phyloP scores from a whole-genome alignment of 2,888 invertebrate genomes.

The Gerris lacustris region DNA sequence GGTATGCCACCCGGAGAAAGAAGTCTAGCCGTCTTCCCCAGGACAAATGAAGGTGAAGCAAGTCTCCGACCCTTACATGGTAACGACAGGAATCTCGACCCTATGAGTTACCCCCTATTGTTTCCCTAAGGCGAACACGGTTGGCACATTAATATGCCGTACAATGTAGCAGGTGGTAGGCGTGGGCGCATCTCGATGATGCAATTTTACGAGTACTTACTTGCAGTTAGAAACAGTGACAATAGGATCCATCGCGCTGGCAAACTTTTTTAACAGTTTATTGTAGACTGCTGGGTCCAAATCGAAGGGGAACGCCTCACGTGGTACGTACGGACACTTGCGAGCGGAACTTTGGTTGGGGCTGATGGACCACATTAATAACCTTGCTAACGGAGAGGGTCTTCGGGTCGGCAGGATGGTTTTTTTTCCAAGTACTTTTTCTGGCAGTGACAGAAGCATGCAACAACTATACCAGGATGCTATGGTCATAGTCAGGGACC shows the following conservation, averaged over 20 bases:
- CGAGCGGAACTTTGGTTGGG: background rate
- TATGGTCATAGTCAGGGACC: background rate
- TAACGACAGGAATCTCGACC: background rate
- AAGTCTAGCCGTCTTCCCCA: background rate
- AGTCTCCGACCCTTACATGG: background rate
- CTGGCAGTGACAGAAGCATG: background rate
- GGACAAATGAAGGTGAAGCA: background rate
- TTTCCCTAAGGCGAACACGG: background rate
- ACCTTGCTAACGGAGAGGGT: background rate
- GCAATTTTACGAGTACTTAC: background rate
- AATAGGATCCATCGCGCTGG: background rate
- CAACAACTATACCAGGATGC: slow-evolving; percentile 3
- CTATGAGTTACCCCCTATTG: background rate
- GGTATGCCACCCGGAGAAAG: background rate
- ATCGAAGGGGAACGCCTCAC: background rate
- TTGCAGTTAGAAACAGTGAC: background rate
- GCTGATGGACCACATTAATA: background rate
- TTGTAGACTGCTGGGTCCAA: background rate
- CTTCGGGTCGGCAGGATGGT: background rate
- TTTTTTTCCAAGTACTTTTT: background rate
- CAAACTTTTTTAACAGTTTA: background rate
- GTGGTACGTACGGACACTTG: background rate
- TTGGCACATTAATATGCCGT: background rate
- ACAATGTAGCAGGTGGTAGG: background rate
- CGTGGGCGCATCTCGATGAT: background rate